phyloP scores from a whole-genome alignment of 2,888 invertebrate genomes.

The Pachydiplax longipennis region DNA sequence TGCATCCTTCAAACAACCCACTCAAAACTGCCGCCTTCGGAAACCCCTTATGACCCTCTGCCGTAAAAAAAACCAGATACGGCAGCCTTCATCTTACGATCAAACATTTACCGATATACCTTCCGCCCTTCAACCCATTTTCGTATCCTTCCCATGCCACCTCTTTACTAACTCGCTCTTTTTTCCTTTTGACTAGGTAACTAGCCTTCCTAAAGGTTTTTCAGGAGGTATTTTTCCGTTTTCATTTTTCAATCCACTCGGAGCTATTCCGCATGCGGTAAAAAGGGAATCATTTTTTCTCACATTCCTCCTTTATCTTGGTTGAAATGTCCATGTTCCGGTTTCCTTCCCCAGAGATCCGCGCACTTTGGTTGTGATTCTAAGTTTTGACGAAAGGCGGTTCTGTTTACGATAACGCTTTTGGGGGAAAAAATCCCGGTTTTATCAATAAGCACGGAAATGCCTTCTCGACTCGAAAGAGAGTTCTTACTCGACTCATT shows the following conservation, averaged over 20 bases:
- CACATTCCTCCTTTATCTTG: not conserved
- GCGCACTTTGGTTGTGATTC: not conserved
- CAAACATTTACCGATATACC: not conserved
- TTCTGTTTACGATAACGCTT: too few species aligned
- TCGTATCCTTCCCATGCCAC: not conserved
- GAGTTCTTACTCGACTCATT: too few species aligned
- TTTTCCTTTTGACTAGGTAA: not conserved
- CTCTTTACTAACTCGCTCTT: not conserved
- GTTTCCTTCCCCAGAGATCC: not conserved
- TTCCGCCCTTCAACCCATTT: not conserved
- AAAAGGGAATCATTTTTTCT: not conserved
- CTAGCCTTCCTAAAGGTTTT: not conserved
- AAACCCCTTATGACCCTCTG: not conserved
- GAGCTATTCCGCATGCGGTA: not conserved
- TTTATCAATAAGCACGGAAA: too few species aligned
- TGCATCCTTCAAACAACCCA: not conserved
- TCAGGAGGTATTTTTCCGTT: not conserved
- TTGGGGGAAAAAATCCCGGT: too few species aligned
- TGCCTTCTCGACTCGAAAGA: too few species aligned
- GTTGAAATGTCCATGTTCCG: not conserved
- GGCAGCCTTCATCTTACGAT: not conserved
- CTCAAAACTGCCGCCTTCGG: not conserved
- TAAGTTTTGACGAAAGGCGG: not conserved
- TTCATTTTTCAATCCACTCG: not conserved
- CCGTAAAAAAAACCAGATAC: not conserved